Evolutionary conservation across 2,113 vertebrate genomes (phyloP).

Genomic region (Maylandia zebra): DNA sequence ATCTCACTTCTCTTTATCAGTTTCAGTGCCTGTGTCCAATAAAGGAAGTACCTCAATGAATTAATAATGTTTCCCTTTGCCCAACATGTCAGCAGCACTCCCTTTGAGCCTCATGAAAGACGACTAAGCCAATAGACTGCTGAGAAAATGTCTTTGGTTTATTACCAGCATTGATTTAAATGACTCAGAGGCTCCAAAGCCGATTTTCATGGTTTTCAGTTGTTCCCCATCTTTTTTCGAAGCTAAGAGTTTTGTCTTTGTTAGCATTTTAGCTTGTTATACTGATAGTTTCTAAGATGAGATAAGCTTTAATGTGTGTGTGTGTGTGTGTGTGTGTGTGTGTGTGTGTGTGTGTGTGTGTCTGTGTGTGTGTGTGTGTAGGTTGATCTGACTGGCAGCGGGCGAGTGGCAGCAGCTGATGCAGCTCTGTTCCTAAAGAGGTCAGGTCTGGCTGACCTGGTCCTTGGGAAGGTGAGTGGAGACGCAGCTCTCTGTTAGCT

Average conservation of each 20-base stretch:
- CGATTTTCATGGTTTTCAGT: neutral
- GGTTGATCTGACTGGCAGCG: constrained; percentile 86
- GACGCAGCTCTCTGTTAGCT: neutral
- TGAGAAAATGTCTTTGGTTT: constrained; percentile 3
- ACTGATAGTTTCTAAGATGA: neutral
- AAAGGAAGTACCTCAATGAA: constrained; percentile 57
- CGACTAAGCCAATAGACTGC: neutral
- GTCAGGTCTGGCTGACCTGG: constrained; percentile 89
- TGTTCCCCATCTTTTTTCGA: neutral
- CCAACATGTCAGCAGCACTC: constrained; percentile 17
- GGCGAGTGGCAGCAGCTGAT: constrained; percentile 87
- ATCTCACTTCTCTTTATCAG: neutral
- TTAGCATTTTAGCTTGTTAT: neutral
- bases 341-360: too few species aligned
- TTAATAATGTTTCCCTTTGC: constrained; percentile 62
- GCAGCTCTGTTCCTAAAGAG: constrained; percentile 93
- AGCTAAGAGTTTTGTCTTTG: neutral
- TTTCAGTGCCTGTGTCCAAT: constrained; percentile 16
- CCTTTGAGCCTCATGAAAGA: constrained; percentile 17
- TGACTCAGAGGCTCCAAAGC: neutral
- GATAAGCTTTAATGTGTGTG: neutral
- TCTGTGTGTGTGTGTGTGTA: too few species aligned
- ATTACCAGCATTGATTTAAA: constrained; percentile 26
- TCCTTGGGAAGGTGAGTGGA: constrained; percentile 88
- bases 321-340: neutral